phyloP scores from a whole-genome alignment of 1,140 invertebrate species.

The Drosophila setifemur region DNA sequence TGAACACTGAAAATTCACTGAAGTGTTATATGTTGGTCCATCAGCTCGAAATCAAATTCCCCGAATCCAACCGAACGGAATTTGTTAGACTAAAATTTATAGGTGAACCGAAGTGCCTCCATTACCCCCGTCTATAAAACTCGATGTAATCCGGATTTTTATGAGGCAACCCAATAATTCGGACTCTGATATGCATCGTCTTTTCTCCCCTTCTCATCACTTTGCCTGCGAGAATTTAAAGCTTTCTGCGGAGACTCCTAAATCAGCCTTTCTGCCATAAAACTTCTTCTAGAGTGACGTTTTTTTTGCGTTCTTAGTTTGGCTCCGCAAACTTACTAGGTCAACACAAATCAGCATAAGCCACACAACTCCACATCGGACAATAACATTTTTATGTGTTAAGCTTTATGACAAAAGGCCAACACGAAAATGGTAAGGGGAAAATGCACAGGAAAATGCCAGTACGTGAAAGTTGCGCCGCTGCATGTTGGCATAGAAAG shows the following conservation, averaged over 20 bases:
- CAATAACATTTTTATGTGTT: constrained; percentile 81
- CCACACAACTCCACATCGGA: constrained; percentile 72
- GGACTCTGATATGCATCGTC: constrained; percentile 8
- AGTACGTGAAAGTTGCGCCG: constrained; percentile 49
- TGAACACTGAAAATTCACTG: background rate
- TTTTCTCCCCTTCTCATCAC: constrained; percentile 19
- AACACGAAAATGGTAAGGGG: constrained; percentile 14
- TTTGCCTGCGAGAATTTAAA: constrained; percentile 18
- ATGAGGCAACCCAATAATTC: constrained; percentile 26
- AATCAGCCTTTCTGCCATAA: constrained; percentile 64
- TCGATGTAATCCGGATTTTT: constrained; percentile 8
- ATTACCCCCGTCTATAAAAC: background rate
- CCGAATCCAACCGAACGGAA: background rate
- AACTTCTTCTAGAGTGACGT: constrained; percentile 29
- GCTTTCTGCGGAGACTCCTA: constrained; percentile 34
- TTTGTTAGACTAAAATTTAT: constrained; percentile 20
- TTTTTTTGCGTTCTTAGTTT: constrained; percentile 7
- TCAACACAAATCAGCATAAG: constrained; percentile 78
- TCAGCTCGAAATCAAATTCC: constrained; percentile 6
- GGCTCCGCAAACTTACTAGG: constrained; percentile 50
- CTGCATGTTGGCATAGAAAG: constrained; percentile 47
- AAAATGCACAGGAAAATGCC: constrained; percentile 31
- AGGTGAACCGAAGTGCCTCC: background rate
- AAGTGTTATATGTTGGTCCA: background rate
- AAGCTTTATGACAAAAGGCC: constrained; percentile 78